Base-by-base conservation (phyloP, 2,888 invertebrate species). In the Acheta domesticus region DNA sequence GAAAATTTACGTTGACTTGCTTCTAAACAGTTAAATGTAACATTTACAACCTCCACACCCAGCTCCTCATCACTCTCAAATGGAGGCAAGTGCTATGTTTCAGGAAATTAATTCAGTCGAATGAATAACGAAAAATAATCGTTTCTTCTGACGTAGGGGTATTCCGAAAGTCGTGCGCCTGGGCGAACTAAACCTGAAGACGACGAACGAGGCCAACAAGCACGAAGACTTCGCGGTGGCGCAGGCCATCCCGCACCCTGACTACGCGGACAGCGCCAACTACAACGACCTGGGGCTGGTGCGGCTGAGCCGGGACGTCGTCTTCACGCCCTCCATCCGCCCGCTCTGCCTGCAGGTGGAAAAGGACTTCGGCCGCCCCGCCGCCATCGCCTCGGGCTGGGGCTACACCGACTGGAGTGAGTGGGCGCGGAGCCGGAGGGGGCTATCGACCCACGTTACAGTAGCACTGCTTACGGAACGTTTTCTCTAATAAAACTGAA, bases 251-350 rank as follows among this genome's bases (percentile, higher is more conserved):
- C 62, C n/a, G 11, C 80, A 82, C 62, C 82, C 82, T 0, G 76
- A 78, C 11, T 82, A 80, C 79, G 77, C 78, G n/a, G n/a, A 14
- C 12, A 76, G 79, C 12, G 36, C 49, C 48, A 75, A 49, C 20
- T 82, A 82, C 79, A 48, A 80, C 75, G 82, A 82, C 74, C 79
- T 82, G 21, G 82, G 80, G 0, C 82, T 82, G 21, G 48, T 82
- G 48, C 62, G 76, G 20, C 77, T 82, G 23, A 79, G 74, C 20
- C 73, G 50, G 50, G 77, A 78, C n/a, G 81, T 76, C 16, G 48
- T 14, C 21, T 80, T 82, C 76, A 50, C 21, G 23, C 77, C 21
- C 11, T 77, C 78, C 76, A 48, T 81, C 20, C 77, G 81, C 19
- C 82, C 82, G 19, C 81, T 81, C 36, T 82, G 82, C 62, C 78